Base-by-base conservation (phyloP, 2,888 invertebrate genomes). In the Leptodirus hochenwartii region DNA sequence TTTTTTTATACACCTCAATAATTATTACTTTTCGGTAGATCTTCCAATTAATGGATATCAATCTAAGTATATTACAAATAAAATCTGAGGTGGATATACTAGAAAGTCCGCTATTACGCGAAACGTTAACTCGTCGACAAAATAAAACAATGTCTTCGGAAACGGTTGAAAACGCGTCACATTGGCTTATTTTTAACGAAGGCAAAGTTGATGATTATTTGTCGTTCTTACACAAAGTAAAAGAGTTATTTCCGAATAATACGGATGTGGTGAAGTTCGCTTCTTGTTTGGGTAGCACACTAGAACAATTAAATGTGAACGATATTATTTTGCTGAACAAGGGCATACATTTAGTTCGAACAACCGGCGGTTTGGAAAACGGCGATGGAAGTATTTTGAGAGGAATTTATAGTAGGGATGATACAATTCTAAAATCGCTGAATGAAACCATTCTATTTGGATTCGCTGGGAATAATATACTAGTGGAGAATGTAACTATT, bases 91-190 rank as follows among this genome's bases (percentile, higher is more conserved):
- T 70, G 37, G 66, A 67, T 35, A 54, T 69, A 11, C 44, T 68
- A 1, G 69, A 69, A 42, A 66, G 69, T 50, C 65, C 68, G 2
- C n/a, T 8, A 49, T 61, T 14, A 57, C 69, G 51, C 51, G 69
- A 29, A 55, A 57, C n/a, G 56, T 66, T 22, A 38, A 42, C 54
- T 3, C 44, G 46, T 32, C 32, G 44, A 15, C 40, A 43, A 25
- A 25, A 38, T 22, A 34, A 38, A 12, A 26, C 31, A 1, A 27
- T 27, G 25, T 29, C 33, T 10, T 33, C 36, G 11, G 26, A 29
- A 24, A 39, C 31, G 15, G 30, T 27, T 22, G n/a, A n/a, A n/a
- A n/a, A n/a, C n/a, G n/a, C n/a, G 37, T 49, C 44, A 43, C 50
- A 40, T 45, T 57, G 50, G 57, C 57, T 55, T 32, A 51, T 69